phyloP scores from a whole-genome alignment of 1,140 invertebrate species.

The Drosophila repletoides region DNA sequence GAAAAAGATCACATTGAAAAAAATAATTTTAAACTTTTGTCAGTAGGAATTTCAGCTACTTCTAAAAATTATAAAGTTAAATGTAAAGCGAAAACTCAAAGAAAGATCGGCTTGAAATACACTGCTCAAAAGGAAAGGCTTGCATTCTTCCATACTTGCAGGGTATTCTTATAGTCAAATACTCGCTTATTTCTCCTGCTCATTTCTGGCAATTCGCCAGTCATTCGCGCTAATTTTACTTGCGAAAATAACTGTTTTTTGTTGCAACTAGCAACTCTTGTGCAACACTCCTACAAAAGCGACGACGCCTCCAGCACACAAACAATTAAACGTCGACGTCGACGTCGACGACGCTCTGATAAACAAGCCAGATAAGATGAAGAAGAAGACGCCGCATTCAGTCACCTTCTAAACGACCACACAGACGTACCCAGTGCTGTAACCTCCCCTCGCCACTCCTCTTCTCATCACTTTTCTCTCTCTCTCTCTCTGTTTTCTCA shows the following conservation, averaged over 20 bases:
- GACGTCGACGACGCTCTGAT: constrained; percentile 46
- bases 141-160: no score
- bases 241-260: constrained; percentile 65
- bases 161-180: no score
- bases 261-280: constrained; percentile 13
- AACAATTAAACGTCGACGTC: constrained; percentile 73
- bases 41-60: no score
- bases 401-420: constrained; percentile 53
- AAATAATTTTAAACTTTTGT: no score
- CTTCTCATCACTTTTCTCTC: background rate
- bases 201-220: constrained; percentile 66
- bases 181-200: constrained; percentile 22
- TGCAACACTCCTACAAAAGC: constrained; percentile 57
- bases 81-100: no score
- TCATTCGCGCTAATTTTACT: constrained; percentile 67
- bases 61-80: no score
- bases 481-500: constrained; percentile 12
- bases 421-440: constrained; percentile 33
- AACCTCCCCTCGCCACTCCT: constrained; percentile 1
- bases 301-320: constrained; percentile 58
- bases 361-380: constrained; percentile 67
- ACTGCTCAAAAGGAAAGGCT: no score
- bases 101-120: no score
- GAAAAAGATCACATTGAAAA: no score
- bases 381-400: constrained; percentile 16